Conservation (phyloP, 2,888 invertebrate genomes). For the Troides helena region DNA sequence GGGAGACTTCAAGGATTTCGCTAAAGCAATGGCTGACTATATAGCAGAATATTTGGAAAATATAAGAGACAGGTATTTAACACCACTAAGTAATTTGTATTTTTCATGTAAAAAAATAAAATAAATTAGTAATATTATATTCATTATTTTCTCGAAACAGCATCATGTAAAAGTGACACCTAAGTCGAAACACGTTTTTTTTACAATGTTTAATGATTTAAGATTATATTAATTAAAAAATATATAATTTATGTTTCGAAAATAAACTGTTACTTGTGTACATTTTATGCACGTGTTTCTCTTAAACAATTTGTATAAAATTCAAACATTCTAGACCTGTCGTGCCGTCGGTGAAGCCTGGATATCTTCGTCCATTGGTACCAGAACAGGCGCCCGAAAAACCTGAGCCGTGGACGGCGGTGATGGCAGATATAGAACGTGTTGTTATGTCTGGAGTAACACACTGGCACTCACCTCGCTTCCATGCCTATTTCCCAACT, state of each 20-base stretch:
- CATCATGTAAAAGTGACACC: too few species aligned
- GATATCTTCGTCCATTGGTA: constrained; percentile 92
- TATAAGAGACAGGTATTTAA: constrained; percentile 90
- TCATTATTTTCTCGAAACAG: background rate
- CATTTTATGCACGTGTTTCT: background rate
- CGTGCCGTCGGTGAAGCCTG: constrained; percentile 94
- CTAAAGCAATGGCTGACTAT: constrained; percentile 96
- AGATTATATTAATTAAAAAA: too few species aligned
- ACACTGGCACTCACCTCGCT: constrained; percentile 97
- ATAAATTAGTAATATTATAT: background rate
- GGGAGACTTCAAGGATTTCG: constrained; percentile 90
- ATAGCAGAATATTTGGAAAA: constrained; percentile 96
- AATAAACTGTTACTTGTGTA: too few species aligned
- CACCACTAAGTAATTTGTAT: background rate
- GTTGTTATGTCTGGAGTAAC: constrained; percentile 99
- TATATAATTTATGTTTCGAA: too few species aligned
- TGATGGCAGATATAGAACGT: constrained; percentile 95
- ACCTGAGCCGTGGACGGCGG: constrained; percentile 93
- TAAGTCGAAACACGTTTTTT: too few species aligned
- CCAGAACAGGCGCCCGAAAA: constrained; percentile 91
- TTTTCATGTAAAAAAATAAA: background rate
- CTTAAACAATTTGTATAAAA: background rate
- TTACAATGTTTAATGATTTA: too few species aligned
- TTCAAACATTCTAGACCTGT: constrained; percentile 83
- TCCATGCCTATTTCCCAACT: constrained; percentile 97